Evolutionary conservation across 2,888 invertebrate genomes (phyloP).

Genomic region (Candidula unifasciata): DNA sequence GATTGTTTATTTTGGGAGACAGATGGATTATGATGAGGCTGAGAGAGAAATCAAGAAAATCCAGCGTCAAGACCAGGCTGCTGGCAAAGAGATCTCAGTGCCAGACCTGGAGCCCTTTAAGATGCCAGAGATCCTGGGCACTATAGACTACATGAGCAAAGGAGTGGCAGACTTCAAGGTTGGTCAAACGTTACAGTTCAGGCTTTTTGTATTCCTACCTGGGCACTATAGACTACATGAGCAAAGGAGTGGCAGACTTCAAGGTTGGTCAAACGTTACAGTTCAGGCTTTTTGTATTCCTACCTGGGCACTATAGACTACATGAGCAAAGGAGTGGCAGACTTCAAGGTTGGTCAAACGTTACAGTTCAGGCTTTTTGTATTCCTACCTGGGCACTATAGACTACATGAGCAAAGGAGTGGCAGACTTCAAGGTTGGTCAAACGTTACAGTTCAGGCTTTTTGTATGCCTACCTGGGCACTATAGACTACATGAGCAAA

Average conservation of each 20-base stretch:
- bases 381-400: slow-evolving; percentile 28
- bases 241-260: slow-evolving; percentile 34
- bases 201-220: too few species aligned
- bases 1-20: neutral
- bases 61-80: slow-evolving; percentile 79
- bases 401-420: slow-evolving; percentile 33
- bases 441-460: neutral
- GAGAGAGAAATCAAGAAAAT: slow-evolving; percentile 78
- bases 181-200: neutral
- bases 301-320: slow-evolving; percentile 31
- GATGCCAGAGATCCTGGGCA: slow-evolving; percentile 42
- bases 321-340: slow-evolving; percentile 29
- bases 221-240: slow-evolving; percentile 28
- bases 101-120: slow-evolving; percentile 69
- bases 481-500: slow-evolving; percentile 29
- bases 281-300: too few species aligned
- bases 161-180: slow-evolving; percentile 47
- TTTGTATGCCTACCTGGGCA: too few species aligned
- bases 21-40: slow-evolving; percentile 74
- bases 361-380: neutral
- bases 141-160: slow-evolving; percentile 32
- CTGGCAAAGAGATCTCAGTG: slow-evolving; percentile 78
- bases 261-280: slow-evolving; percentile 33
- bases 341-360: slow-evolving; percentile 41
- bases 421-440: slow-evolving; percentile 43